Conservation (phyloP, 2,113 vertebrate genomes). For the Sarotherodon lohbergeri region DNA sequence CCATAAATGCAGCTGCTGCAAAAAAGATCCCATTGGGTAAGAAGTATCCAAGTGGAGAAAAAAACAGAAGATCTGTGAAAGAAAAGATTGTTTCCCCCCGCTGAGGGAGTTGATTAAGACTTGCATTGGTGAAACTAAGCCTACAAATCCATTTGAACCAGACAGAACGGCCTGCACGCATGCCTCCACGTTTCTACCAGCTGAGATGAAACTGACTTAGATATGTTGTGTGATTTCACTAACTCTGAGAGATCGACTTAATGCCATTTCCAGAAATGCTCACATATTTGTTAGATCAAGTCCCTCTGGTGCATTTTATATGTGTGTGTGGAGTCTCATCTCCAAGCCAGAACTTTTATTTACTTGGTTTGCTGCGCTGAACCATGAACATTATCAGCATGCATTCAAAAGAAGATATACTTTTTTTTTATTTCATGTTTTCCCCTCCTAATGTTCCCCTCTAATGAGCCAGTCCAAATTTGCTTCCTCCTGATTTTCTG, state of each 20-base stretch:
- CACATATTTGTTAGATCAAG: background rate
- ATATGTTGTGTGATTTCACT: background rate
- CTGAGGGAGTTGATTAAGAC: constrained; percentile 46
- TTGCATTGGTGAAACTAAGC: constrained; percentile 43
- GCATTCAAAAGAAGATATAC: background rate
- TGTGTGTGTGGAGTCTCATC: background rate
- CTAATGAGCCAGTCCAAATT: background rate
- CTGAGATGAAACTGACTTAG: constrained; percentile 3
- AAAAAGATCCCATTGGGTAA: constrained; percentile 11
- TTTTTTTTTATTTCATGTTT: background rate
- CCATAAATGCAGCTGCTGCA: background rate
- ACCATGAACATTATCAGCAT: background rate
- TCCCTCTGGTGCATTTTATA: background rate
- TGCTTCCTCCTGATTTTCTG: background rate
- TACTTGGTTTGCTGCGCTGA: background rate
- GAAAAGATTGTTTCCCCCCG: constrained; percentile 30
- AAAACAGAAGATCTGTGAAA: constrained; percentile 37
- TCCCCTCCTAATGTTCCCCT: background rate
- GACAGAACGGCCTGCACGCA: background rate
- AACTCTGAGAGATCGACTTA: background rate
- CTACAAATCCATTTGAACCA: constrained; percentile 44
- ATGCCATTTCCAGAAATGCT: background rate
- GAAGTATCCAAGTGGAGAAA: background rate
- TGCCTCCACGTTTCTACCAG: background rate
- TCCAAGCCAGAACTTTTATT: background rate